These are phyloP conservation scores for Centropyge bicolor DNA, from an alignment of 2,797 vertebrate genomes.

Conservation along the genomic window DNA sequence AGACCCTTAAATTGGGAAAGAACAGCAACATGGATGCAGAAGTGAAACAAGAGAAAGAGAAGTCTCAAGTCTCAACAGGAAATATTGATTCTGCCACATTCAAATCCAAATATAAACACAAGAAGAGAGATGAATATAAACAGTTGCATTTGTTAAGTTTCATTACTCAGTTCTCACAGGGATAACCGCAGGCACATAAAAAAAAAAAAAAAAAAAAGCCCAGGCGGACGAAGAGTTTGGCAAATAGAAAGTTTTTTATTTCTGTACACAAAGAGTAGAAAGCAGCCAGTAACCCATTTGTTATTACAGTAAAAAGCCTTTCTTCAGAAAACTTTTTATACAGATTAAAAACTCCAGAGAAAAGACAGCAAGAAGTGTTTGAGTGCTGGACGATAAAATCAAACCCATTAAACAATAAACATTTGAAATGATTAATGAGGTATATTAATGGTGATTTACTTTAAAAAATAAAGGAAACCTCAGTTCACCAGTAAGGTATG, in stretches of 20 bases:
- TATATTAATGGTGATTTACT: slow-evolving; percentile 71
- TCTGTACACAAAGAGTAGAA: slow-evolving; percentile 89
- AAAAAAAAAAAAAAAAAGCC: slow-evolving; percentile 48
- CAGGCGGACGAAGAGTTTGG: slow-evolving; percentile 69
- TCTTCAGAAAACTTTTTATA: slow-evolving; percentile 82
- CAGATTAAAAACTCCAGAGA: slow-evolving; percentile 83
- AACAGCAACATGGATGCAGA: slow-evolving; percentile 11
- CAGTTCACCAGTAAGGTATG: slow-evolving; percentile 40
- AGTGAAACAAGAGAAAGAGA: neutral
- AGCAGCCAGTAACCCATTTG: slow-evolving; percentile 84
- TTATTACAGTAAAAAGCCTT: slow-evolving; percentile 85
- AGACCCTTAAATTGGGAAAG: neutral
- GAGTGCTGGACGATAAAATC: slow-evolving; percentile 64
- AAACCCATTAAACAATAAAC: slow-evolving; percentile 60
- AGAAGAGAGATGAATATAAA: slow-evolving; percentile 51
- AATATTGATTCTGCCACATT: slow-evolving; percentile 45
- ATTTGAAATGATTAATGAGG: slow-evolving; percentile 73
- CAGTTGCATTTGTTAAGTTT: slow-evolving; percentile 40
- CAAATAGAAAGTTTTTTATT: slow-evolving; percentile 93
- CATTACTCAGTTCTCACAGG: slow-evolving; percentile 56
- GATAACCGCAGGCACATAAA: slow-evolving; percentile 42
- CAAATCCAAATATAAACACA: slow-evolving; percentile 64
- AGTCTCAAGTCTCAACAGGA: slow-evolving; percentile 26
- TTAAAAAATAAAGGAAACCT: slow-evolving; percentile 24
- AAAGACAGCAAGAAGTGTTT: slow-evolving; percentile 70